These are phyloP conservation scores for Tangara arthus DNA, from an alignment of 2,797 vertebrate genomes.

Conservation along the genomic window DNA sequence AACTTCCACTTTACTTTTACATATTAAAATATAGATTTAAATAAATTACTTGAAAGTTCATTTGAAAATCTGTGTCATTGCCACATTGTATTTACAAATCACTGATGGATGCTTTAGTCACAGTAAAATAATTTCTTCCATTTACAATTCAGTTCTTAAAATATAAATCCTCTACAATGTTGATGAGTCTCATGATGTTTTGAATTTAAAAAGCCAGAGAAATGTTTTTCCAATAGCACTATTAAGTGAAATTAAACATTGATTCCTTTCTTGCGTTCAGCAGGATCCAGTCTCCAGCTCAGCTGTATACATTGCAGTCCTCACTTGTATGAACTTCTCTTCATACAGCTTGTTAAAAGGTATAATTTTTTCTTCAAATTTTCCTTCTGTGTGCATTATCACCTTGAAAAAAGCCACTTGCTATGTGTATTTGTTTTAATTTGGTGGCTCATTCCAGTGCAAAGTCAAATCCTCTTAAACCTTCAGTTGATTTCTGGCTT, in stretches of 20 bases:
- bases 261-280: not conserved
- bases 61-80: not conserved
- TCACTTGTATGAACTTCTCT: not conserved
- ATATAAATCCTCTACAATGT: not conserved
- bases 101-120: not conserved
- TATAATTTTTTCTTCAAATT: not conserved
- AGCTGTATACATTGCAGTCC: not conserved
- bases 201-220: not conserved
- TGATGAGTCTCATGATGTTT: not conserved
- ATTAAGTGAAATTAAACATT: not conserved
- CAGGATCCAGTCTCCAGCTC: not conserved
- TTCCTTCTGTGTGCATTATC: not conserved
- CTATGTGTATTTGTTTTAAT: not conserved
- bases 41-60: not conserved
- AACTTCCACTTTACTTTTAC: not conserved
- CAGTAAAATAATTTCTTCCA: not conserved
- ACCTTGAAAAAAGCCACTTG: not conserved
- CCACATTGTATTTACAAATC: not conserved
- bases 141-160: not conserved
- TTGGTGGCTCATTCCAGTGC: not conserved
- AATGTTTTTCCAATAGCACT: not conserved
- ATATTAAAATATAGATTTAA: not conserved
- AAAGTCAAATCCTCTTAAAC: not conserved
- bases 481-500: not conserved
- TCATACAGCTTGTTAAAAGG: not conserved